Evolutionary conservation across 1,140 invertebrate genomes (phyloP).

Genomic region (Bombus terrestris): DNA sequence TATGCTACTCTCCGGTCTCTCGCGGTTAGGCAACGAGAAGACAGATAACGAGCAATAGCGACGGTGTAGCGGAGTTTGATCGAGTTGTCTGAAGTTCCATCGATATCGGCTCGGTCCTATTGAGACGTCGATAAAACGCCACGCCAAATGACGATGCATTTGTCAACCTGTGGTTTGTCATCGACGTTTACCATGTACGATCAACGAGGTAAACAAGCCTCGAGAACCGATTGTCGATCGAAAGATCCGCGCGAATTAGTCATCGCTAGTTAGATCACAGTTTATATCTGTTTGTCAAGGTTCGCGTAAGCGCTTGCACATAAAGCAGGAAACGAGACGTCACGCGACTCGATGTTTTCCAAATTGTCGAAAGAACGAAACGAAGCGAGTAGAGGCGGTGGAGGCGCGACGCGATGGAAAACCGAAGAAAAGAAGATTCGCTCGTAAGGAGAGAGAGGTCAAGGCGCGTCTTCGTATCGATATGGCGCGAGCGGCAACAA

Average conservation of each 20-base stretch:
- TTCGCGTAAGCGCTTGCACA: neutral
- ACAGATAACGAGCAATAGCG: neutral
- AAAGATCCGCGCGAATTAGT: neutral
- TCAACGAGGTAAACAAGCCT: neutral
- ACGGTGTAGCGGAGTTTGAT: neutral
- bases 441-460: neutral
- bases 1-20: too few species aligned
- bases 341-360: neutral
- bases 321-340: neutral
- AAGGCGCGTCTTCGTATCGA: neutral
- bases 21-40: too few species aligned
- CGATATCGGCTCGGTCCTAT: neutral
- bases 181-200: neutral
- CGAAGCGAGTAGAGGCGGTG: too few species aligned
- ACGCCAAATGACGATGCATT: neutral
- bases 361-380: neutral
- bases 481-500: neutral
- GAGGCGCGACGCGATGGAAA: neutral
- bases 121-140: neutral
- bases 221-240: neutral
- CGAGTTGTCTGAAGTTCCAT: neutral
- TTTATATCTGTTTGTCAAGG: neutral
- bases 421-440: neutral
- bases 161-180: neutral
- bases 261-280: slow-evolving; percentile 6